phyloP scores from a whole-genome alignment of 2,113 vertebrate species.

The Oceanodroma tethys region DNA sequence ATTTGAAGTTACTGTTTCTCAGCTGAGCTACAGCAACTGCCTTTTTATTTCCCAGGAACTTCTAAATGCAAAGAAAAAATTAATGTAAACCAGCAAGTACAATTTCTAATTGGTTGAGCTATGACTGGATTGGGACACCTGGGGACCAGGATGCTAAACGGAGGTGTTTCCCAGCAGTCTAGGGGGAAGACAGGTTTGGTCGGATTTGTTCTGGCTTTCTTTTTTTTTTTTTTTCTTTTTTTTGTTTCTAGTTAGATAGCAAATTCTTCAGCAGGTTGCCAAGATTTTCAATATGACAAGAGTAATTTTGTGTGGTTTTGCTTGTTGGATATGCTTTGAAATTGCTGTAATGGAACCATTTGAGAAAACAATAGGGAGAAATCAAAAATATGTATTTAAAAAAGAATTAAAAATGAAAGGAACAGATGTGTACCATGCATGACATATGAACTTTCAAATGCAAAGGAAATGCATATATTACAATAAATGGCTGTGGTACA shows the following conservation, averaged over 20 bases:
- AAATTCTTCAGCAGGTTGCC: constrained; percentile 10
- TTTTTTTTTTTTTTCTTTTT: neutral
- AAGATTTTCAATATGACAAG: constrained; percentile 1
- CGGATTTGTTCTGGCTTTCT: neutral
- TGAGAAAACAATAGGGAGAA: constrained; percentile 49
- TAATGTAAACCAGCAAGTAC: neutral
- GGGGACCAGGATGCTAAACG: neutral
- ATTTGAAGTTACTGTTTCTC: neutral
- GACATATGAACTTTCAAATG: constrained; percentile 28
- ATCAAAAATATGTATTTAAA: constrained; percentile 52
- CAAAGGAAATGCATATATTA: neutral
- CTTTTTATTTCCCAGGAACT: neutral
- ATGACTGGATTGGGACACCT: neutral
- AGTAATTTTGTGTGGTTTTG: neutral
- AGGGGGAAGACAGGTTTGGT: neutral
- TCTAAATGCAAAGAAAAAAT: neutral
- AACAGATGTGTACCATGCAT: constrained; percentile 29
- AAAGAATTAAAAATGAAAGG: constrained; percentile 41
- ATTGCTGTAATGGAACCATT: constrained; percentile 11
- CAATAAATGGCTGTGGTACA: neutral
- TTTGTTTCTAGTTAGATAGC: neutral
- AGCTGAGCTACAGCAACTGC: neutral
- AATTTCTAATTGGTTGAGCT: neutral
- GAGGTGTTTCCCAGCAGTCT: neutral
- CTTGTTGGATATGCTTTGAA: constrained; percentile 14